Evolutionary conservation across 2,113 vertebrate genomes (phyloP).

Genomic region (Microtus montanus): DNA sequence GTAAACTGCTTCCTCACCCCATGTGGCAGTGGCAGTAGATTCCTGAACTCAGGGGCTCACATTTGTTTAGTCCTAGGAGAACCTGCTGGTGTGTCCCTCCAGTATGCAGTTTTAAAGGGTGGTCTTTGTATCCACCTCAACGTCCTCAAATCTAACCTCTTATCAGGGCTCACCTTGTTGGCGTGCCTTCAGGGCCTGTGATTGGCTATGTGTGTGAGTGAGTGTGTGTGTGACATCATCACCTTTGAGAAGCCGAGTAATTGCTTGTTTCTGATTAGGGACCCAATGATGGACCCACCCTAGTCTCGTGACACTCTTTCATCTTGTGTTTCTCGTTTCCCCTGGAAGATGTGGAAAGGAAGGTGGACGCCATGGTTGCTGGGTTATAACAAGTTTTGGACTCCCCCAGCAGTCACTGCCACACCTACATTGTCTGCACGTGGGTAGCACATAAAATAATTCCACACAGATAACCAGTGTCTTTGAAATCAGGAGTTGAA

Average conservation of each 20-base stretch:
- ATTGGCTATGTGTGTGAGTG: background rate
- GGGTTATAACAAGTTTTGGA: conserved; percentile 5
- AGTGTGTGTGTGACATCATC: rapidly evolving
- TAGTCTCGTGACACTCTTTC: background rate
- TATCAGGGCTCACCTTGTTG: background rate
- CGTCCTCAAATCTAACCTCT: background rate
- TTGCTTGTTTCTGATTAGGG: background rate
- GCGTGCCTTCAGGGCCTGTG: background rate
- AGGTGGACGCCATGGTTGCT: background rate
- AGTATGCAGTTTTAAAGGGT: too few species aligned
- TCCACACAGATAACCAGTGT: background rate
- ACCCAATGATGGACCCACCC: too few species aligned
- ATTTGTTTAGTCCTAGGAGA: background rate
- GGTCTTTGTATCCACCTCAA: background rate
- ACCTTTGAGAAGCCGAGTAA: background rate
- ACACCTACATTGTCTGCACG: rapidly evolving
- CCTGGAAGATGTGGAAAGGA: background rate
- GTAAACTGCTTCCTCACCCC: too few species aligned
- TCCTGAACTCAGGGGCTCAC: background rate
- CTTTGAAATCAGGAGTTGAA: background rate
- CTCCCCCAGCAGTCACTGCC: background rate
- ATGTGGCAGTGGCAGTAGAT: background rate
- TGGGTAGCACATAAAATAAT: background rate
- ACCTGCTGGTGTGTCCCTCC: background rate
- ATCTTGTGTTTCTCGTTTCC: background rate